Evolutionary conservation across 2,113 vertebrate species (phyloP).

Genomic region (Pluvialis apricaria): DNA sequence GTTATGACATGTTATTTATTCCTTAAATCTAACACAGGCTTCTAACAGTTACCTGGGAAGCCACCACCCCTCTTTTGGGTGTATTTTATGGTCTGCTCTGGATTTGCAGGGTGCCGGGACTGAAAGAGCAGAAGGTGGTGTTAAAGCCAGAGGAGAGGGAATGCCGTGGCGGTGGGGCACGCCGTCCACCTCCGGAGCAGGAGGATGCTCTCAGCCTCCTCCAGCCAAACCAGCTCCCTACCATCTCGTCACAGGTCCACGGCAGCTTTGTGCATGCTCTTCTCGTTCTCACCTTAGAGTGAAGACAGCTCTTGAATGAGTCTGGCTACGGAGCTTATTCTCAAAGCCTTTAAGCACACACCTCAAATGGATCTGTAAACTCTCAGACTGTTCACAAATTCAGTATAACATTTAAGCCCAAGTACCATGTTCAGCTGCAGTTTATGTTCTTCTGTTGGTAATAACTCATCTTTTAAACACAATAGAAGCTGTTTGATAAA

Average conservation of each 20-base stretch:
- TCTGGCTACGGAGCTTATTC: background rate
- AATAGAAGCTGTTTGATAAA: background rate
- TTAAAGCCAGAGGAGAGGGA: background rate
- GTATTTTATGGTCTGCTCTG: background rate
- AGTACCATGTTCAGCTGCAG: background rate
- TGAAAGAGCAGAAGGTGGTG: background rate
- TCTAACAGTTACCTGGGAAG: background rate
- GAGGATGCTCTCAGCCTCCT: background rate
- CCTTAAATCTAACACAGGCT: background rate
- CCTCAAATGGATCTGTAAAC: background rate
- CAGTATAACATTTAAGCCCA: background rate
- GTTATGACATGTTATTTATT: background rate
- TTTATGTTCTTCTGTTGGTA: background rate
- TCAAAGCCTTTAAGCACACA: background rate
- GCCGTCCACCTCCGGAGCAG: rapidly evolving
- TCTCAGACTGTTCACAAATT: background rate
- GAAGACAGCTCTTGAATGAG: background rate
- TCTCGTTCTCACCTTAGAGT: rapidly evolving
- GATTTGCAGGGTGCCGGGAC: background rate
- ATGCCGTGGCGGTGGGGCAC: rapidly evolving
- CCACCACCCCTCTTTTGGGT: background rate
- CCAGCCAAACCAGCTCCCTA: background rate
- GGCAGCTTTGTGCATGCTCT: background rate
- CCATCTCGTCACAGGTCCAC: too few relatives aligned
- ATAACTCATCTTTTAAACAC: background rate